Conservation (phyloP, 1,140 invertebrate species). For the Pararge aegeria region DNA sequence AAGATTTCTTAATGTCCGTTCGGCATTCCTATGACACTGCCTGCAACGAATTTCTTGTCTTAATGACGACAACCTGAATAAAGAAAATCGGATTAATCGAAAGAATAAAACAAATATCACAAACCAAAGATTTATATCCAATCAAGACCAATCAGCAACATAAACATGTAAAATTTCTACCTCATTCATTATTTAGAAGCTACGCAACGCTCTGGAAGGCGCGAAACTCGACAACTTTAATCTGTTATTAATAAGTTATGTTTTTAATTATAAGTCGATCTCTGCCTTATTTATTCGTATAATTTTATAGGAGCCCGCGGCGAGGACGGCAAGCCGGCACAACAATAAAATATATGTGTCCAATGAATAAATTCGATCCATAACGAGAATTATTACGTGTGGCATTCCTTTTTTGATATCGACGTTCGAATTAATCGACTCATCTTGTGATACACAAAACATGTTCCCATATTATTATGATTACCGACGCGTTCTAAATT, state of each 20-base stretch:
- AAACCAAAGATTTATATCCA: not conserved
- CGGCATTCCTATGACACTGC: too few species aligned
- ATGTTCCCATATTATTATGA: not conserved
- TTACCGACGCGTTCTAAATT: not conserved
- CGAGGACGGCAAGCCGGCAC: conserved; percentile 47
- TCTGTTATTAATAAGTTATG: conserved; percentile 75
- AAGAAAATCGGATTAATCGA: too few species aligned
- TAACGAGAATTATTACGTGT: conserved; percentile 70
- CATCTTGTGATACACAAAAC: conserved; percentile 7
- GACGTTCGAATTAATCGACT: conserved; percentile 30
- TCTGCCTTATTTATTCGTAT: conserved; percentile 69
- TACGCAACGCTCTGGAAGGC: conserved; percentile 32
- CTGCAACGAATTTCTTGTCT: too few species aligned
- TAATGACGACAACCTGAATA: too few species aligned
- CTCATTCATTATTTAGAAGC: conserved; percentile 14
- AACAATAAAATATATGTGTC: conserved; percentile 70
- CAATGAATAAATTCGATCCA: conserved; percentile 74
- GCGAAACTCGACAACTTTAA: conserved; percentile 70
- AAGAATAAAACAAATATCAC: not conserved
- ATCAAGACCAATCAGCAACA: not conserved
- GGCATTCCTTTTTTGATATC: conserved; percentile 48
- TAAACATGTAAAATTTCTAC: conserved; percentile 1
- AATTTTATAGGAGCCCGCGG: conserved; percentile 74
- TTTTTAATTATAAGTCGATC: conserved; percentile 74
- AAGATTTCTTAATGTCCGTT: too few species aligned